Percentiles rank a stretch among this genome's conserved stretches.
phyloP scores from a whole-genome alignment of 2,113 vertebrate genomes.

The Strix aluco region DNA sequence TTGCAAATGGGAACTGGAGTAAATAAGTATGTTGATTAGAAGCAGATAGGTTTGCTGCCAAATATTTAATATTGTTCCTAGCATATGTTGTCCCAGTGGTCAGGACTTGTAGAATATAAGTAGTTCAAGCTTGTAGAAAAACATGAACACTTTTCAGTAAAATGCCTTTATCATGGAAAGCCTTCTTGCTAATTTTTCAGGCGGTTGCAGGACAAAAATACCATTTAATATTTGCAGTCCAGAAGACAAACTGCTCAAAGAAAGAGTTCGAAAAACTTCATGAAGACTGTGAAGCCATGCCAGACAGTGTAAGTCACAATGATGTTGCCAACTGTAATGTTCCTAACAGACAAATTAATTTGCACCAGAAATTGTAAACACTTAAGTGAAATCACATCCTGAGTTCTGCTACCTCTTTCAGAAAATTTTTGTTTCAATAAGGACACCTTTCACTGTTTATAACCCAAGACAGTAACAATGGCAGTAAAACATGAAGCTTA shows the following conservation, averaged over 20 bases:
- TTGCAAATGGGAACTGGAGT: neutral
- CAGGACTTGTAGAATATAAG: neutral
- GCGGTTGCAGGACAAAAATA: constrained; percentile 45
- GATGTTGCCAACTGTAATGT: neutral
- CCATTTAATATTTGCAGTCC: neutral
- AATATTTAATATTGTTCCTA: neutral
- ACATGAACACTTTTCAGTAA: neutral
- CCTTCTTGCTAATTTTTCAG: constrained; percentile 59
- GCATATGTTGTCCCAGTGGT: neutral
- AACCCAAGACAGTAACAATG: neutral
- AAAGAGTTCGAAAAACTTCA: neutral
- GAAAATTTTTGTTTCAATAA: neutral
- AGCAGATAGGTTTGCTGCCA: neutral
- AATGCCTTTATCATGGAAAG: neutral
- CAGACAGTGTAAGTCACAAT: constrained; percentile 50
- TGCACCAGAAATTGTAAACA: neutral
- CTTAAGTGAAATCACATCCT: neutral
- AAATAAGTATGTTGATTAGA: neutral
- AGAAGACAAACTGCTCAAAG: constrained; percentile 70
- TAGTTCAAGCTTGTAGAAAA: neutral
- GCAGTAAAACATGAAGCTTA: neutral
- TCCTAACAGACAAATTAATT: neutral
- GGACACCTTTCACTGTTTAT: neutral
- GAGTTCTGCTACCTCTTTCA: neutral
- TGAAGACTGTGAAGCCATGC: neutral